Conservation (phyloP, 2,797 vertebrate species). For the Nyctalus aviator region DNA sequence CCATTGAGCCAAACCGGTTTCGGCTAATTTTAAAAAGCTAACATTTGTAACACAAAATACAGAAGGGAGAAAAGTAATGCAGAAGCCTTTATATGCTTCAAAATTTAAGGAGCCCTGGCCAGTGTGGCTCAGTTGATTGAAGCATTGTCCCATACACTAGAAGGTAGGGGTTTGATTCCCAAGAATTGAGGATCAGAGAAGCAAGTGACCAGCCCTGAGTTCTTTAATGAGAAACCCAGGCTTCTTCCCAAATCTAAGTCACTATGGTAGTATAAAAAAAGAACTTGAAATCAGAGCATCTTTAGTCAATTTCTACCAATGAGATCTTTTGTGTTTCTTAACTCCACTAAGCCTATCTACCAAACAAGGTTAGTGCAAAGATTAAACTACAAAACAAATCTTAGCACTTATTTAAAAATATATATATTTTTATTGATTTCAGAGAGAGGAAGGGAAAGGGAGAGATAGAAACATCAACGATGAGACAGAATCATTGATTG, state of each 20-base stretch:
- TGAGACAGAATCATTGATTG: no score
- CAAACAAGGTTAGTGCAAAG: constrained; percentile 33
- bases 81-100: constrained; percentile 24
- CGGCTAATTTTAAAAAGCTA: constrained; percentile 63
- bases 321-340: constrained; percentile 20
- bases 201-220: background rate
- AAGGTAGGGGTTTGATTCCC: background rate
- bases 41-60: constrained; percentile 40
- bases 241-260: constrained; percentile 45
- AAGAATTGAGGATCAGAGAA: background rate
- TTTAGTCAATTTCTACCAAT: constrained; percentile 38
- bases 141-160: background rate
- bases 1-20: no score
- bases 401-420: background rate
- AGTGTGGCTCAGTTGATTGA: background rate
- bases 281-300: constrained; percentile 43
- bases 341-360: background rate
- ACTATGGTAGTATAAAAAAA: constrained; percentile 5
- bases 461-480: no score
- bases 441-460: no score
- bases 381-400: constrained; percentile 70
- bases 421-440: no score
- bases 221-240: background rate
- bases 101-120: constrained; percentile 36
- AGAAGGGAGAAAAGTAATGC: constrained; percentile 8